A percentile compares a stretch with the other conserved stretches of the same genome.
phyloP scores from a whole-genome alignment of 2,888 invertebrate species.

The Meteorus colon region DNA sequence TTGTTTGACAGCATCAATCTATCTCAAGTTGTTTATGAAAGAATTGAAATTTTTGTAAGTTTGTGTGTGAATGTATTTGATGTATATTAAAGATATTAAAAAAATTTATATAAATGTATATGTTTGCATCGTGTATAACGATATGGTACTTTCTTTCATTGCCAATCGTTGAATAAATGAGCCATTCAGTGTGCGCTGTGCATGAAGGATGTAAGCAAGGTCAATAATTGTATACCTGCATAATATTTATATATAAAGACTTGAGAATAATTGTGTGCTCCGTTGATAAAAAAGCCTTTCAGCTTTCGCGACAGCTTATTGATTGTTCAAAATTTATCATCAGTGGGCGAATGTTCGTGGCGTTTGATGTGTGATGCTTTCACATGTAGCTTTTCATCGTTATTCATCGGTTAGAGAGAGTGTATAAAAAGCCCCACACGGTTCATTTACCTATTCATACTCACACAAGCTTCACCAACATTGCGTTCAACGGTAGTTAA shows the following conservation, averaged over 20 bases:
- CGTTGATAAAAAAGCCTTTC: slow-evolving; percentile 46
- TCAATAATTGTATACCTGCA: slow-evolving; percentile 33
- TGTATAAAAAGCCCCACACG: slow-evolving; percentile 17
- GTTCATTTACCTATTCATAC: slow-evolving; percentile 21
- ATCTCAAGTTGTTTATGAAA: slow-evolving; percentile 25
- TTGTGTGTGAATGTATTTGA: slow-evolving; percentile 21
- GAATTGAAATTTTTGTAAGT: slow-evolving; percentile 22
- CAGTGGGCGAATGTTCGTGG: slow-evolving; percentile 23
- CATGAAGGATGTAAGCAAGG: slow-evolving; percentile 22
- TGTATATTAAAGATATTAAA: slow-evolving; percentile 21
- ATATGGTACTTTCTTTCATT: slow-evolving; percentile 51
- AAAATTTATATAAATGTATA: slow-evolving; percentile 20
- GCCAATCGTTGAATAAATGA: slow-evolving; percentile 51
- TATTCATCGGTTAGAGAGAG: slow-evolving; percentile 38
- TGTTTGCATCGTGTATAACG: slow-evolving; percentile 9
- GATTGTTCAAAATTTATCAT: slow-evolving; percentile 47
- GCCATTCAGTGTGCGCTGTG: slow-evolving; percentile 37
- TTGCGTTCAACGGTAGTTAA: slow-evolving; percentile 3
- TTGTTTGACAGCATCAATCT: slow-evolving; percentile 21
- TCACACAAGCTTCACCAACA: slow-evolving; percentile 41
- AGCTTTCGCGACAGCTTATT: slow-evolving; percentile 42
- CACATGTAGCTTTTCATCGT: slow-evolving; percentile 39
- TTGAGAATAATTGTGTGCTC: slow-evolving; percentile 17
- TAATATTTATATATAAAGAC: background rate
- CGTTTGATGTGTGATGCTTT: slow-evolving; percentile 31